Conservation (phyloP, 2,113 vertebrate genomes). For the Pachypanchax playfairii region DNA sequence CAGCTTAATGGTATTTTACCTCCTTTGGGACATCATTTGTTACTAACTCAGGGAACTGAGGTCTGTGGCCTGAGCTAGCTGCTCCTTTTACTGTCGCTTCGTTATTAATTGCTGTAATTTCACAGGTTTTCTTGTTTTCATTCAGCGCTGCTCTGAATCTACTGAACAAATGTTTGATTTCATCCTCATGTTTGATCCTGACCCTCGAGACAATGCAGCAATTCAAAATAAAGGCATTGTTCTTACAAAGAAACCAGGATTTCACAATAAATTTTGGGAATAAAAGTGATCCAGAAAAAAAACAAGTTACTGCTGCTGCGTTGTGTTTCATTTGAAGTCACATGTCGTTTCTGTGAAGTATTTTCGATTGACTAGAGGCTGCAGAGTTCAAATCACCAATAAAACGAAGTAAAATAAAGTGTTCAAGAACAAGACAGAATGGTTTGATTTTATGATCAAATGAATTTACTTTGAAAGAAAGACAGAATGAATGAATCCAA, state of each 20-base stretch:
- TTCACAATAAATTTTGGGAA: slow-evolving; percentile 70
- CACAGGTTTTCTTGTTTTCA: slow-evolving; percentile 19
- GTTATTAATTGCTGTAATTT: slow-evolving; percentile 42
- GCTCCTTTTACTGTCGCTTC: slow-evolving; percentile 62
- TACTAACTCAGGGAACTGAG: slow-evolving; percentile 86
- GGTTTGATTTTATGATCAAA: no score
- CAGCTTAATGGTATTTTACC: slow-evolving; percentile 60
- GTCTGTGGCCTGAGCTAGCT: slow-evolving; percentile 59
- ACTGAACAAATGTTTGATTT: slow-evolving; percentile 28
- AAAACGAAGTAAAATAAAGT: no score
- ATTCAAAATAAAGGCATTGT: slow-evolving; percentile 43
- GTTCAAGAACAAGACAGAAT: no score
- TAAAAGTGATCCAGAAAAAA: slow-evolving; percentile 69
- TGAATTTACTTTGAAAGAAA: no score
- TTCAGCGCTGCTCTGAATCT: slow-evolving; percentile 37
- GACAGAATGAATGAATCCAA: no score
- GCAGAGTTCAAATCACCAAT: background rate
- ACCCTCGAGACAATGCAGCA: slow-evolving; percentile 1
- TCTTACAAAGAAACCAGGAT: slow-evolving; percentile 42
- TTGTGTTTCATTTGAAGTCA: background rate
- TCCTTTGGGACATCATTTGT: slow-evolving; percentile 67
- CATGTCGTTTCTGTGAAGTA: background rate
- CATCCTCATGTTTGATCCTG: slow-evolving; percentile 39
- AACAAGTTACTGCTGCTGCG: slow-evolving; percentile 1
- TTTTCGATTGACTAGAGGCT: background rate